Evolutionary conservation across 1,140 invertebrate species (phyloP), one percentile per base, ranked within the genome.

Genomic region (Charaxes varanes): DNA sequence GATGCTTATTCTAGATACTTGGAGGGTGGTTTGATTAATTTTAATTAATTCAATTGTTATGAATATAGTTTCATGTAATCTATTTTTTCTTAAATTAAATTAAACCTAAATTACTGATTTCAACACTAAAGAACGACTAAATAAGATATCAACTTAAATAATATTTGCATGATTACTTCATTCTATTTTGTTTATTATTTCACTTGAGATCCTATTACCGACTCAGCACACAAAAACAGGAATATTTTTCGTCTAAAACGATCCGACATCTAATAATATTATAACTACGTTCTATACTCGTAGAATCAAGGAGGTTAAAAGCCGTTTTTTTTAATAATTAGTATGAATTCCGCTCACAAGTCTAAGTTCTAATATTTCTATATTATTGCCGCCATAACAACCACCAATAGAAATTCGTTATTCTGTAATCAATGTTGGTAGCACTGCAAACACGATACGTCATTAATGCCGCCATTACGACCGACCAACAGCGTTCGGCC

Each of bases 131-230:
- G 22, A 44, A 38, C 19, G 17, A 2, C 26, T 24, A 24, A 45
- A 43, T 53, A 55, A 62, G 63, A 66, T 34, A 46, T 41, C 56
- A 30, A 59, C 40, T 55, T 52, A 71, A 73, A 58, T 61, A 65
- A 58, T 58, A 50, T 72, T 57, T 82, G 78, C 74, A 82, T 79
- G 74, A 53, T 30, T 66, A 53, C 52, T 62, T 69, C 55, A 36
- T 66, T 79, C 45, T 66, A 53, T 76, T 82, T 71, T 45, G 59
- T 72, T 82, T 79, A 70, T 76, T 62, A 62, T 82, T 81, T 79
- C 45, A 73, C 71, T 74, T 74, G 71, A 62, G 67, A 67, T 68
- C 69, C 62, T 54, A 53, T 56, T 62, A 77, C 68, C 63, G 57
- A 74, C 72, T 70, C 72, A 66, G 66, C 62, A 77, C 72, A 81